Evolutionary conservation across 2,888 invertebrate genomes (phyloP), one percentile per base, ranked within the genome.

Genomic region (Argyresthia albistria): DNA sequence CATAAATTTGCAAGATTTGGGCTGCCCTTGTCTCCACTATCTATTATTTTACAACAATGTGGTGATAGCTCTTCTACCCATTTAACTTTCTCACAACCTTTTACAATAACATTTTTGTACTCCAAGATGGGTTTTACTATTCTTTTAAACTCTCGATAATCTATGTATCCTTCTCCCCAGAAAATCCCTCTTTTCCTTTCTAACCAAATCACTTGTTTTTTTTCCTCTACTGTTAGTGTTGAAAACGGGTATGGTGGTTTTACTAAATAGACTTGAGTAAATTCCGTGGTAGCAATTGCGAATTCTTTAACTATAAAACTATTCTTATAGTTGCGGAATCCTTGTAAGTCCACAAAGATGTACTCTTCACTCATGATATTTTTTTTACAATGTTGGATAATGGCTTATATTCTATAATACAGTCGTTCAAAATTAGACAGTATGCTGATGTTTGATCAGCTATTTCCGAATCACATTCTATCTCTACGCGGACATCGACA

Each of bases 391-490:
- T 45, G 12, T 45, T 45, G 12, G 45, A 45, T 9, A 45, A 12
- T 45, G 45, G 48, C 35, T 48, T 48, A 48, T 48, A 48, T 35
- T 48, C 48, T 11, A 48, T 12, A 10, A 48, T n/a, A 48, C 12
- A 36, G 12, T 48, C 48, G 36, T 48, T 48, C 7, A 48, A 12
- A 35, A 48, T 48, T 6, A 48, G 36, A 48, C 48, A 48, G 36
- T 48, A 48, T 3, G 48, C 48, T 8, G 48, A 37, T 8, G 48
- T 48, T 48, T 48, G 48, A 48, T 48, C 37, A 12, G 48, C 36
- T 14, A 48, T 48, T 11, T 48, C 48, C 11, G 35, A 36, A 15
- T 48, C 48, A 35, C 36, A 35, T 12, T 48, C 48, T 48, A 48
- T 36, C 35, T 48, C 48, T 35, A 48, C 9, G 7, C 48, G 48